Base-by-base conservation (phyloP, 35 echinoderm and acorn worm genomes). In the Nesometra sesokonis region DNA sequence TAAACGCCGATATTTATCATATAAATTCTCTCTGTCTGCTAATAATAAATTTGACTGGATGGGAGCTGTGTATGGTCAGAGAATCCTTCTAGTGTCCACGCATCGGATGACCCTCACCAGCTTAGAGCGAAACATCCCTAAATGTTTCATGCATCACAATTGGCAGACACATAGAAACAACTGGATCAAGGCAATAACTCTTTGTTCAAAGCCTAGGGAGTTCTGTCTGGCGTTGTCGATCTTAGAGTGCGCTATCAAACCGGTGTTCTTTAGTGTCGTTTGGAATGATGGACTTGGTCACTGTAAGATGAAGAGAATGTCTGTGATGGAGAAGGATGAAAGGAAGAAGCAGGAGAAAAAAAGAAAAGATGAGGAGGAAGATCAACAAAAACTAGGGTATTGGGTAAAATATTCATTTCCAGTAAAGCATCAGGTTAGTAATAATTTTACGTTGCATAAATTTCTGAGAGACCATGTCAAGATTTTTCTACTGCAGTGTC, bases 361-460 rank as follows among this genome's bases (percentile, higher is more conserved):
- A 79, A 86, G 77, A 78, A 91, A 89, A 43, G 93, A 99, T 80
- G 80, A 94, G 2, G 95, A 97, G 27, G 87, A 91, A 87, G 90
- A 94, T 21, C 38, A 78, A 17, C 87, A 93, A 35, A 85, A 89
- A 57, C 83, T 88, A 77, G 85, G 82, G 30, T 86, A 82, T 37
- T 99, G 96, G 96, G 96, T 99, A 81, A 94, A 94, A 47, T 99
- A 94, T 88, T 91, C 89, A 84, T 99, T 99, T 35, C 96, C 92
- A 23, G 85, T 97, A 52, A 99, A 93, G 78, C 96, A 99, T 88
- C 83, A 91, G 88, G 96, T 99, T 84, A 80, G 90, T 88, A 30
- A 5, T 30, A 47, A 29, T 57, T 32, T n/a, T n/a, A 76, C 13
- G n/a, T 13, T 76, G 57, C n/a, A 76, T 76, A 17, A 13, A 13